phyloP scores from a whole-genome alignment of 2,888 invertebrate species.

The Cryptocephalus moraei region DNA sequence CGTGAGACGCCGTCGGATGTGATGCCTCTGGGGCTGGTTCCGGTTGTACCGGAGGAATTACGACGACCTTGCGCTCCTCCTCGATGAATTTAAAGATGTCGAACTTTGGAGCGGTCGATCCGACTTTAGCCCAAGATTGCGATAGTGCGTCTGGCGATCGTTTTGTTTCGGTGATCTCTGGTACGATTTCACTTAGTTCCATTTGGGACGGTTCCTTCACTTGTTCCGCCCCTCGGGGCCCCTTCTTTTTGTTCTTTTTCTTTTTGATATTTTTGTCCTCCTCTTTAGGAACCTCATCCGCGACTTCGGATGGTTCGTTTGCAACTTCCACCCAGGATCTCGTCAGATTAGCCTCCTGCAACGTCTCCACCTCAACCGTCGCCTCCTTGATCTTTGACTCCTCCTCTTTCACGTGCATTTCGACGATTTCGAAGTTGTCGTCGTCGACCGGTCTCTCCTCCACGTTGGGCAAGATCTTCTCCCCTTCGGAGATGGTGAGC shows the following conservation, averaged over 20 bases:
- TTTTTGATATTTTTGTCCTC: not conserved
- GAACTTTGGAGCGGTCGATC: too few species aligned
- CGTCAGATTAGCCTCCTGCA: not conserved
- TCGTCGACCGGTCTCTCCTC: not conserved
- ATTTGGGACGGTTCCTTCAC: too few species aligned
- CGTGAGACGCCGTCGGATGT: too few species aligned
- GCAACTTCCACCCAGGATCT: not conserved
- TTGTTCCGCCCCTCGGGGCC: not conserved
- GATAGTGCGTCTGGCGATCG: not conserved
- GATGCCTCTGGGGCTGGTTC: too few species aligned
- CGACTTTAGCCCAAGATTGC: too few species aligned
- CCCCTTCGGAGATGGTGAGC: too few species aligned
- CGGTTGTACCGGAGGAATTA: too few species aligned
- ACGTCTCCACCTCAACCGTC: too few species aligned
- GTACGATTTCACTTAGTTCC: not conserved
- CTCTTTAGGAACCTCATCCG: not conserved
- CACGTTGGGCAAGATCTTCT: too few species aligned
- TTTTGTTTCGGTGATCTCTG: not conserved
- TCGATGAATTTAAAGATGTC: too few species aligned
- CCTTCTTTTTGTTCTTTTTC: not conserved
- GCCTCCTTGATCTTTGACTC: too few species aligned
- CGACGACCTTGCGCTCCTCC: too few species aligned
- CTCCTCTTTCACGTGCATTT: not conserved
- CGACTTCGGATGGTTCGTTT: not conserved
- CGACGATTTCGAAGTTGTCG: constrained; percentile 4